phyloP scores from a whole-genome alignment of 2,797 vertebrate genomes.

The Parauchenoglanis punctatus region DNA sequence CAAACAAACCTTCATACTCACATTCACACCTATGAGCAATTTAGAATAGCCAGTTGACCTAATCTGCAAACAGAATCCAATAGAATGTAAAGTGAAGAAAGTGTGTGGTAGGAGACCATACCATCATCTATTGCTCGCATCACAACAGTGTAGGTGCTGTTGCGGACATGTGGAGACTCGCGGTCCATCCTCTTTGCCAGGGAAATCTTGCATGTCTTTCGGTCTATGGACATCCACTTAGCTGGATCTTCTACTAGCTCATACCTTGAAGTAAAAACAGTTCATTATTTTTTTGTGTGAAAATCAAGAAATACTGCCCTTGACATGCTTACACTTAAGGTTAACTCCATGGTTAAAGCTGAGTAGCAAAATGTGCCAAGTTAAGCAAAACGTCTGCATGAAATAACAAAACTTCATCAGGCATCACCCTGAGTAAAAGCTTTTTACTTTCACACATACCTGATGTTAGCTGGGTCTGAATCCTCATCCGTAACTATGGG shows the following conservation, averaged over 20 bases:
- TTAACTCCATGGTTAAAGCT: neutral
- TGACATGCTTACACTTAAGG: neutral
- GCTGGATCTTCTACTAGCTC: slow-evolving; percentile 72
- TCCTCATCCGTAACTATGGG: slow-evolving; percentile 73
- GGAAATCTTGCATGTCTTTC: slow-evolving; percentile 73
- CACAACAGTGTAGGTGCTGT: slow-evolving; percentile 71
- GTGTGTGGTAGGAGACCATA: slow-evolving; percentile 43
- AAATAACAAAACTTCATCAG: neutral
- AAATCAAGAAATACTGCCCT: neutral
- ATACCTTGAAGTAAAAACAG: slow-evolving; percentile 68
- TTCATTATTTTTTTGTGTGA: neutral
- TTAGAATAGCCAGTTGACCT: neutral
- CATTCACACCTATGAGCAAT: no score
- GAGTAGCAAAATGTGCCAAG: neutral
- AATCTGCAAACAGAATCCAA: neutral
- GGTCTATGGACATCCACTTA: slow-evolving; percentile 75
- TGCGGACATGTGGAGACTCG: slow-evolving; percentile 75
- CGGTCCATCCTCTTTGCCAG: slow-evolving; percentile 73
- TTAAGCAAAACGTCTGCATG: neutral
- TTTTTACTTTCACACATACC: slow-evolving; percentile 60
- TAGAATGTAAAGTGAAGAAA: neutral
- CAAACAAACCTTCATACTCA: no score
- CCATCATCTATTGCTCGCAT: slow-evolving; percentile 75
- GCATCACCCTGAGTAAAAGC: neutral
- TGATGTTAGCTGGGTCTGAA: slow-evolving; percentile 52